Percentiles rank a stretch among this genome's conserved stretches.
Evolutionary conservation across 2,888 invertebrate species (phyloP).

Genomic region (Drosophila setosimentum): DNA sequence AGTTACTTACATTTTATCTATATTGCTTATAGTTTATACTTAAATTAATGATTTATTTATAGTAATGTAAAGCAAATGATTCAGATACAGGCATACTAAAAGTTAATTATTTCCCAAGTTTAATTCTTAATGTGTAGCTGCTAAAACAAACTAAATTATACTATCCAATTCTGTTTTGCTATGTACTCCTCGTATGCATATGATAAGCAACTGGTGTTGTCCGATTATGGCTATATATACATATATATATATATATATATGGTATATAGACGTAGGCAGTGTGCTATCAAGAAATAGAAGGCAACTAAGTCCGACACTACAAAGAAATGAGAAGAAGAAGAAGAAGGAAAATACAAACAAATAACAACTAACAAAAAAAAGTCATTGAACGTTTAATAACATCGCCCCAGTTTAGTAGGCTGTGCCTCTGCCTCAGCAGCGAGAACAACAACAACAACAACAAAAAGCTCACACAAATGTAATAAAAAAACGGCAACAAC

Average conservation of each 20-base stretch:
- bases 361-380: conserved; percentile 42
- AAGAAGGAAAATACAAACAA: neutral
- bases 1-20: neutral
- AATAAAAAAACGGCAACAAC: conserved; percentile 47
- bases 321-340: conserved; percentile 27
- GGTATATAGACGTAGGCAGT: neutral
- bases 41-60: neutral
- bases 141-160: neutral
- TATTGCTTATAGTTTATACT: neutral
- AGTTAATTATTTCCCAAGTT: neutral
- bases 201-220: conserved; percentile 18
- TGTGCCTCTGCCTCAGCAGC: conserved; percentile 1
- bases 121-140: neutral
- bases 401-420: conserved; percentile 64
- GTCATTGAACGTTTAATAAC: conserved; percentile 74
- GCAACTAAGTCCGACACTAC: conserved; percentile 33
- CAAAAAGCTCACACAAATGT: conserved; percentile 9
- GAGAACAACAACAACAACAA: neutral
- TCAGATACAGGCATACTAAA: no score
- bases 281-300: conserved; percentile 37
- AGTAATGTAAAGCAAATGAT: no score
- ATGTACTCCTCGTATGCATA: neutral
- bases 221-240: conserved; percentile 29
- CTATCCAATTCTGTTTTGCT: neutral
- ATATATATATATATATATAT: neutral